A percentile compares a stretch with the other conserved stretches of the same genome.
These are phyloP conservation scores for Zonitis immaculata DNA, from an alignment of 2,888 invertebrate genomes.

Conservation along the genomic window DNA sequence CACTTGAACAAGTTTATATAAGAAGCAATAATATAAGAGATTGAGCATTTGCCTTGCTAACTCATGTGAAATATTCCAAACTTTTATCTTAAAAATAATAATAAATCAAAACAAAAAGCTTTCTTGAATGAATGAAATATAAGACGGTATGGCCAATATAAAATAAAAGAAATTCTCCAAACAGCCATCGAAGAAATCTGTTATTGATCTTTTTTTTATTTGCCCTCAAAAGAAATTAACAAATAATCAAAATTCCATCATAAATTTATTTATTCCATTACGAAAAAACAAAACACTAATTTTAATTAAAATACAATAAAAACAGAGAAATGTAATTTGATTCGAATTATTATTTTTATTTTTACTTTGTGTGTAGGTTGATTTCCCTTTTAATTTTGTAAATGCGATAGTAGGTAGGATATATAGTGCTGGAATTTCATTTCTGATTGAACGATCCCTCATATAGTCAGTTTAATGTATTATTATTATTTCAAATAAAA, in stretches of 20 bases:
- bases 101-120: no score
- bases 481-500: constrained; percentile 18
- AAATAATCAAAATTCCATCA: not conserved
- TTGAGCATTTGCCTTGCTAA: not conserved
- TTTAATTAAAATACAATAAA: not conserved
- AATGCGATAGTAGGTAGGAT: not conserved
- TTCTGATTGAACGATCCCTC: not conserved
- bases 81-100: no score
- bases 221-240: not conserved
- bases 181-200: constrained; percentile 25
- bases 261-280: not conserved
- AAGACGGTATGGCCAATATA: not conserved
- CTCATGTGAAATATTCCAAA: not conserved
- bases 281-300: not conserved
- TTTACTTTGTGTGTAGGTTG: not conserved
- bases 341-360: not conserved
- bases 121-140: not conserved
- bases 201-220: constrained; percentile 11
- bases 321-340: not conserved
- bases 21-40: not conserved
- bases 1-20: not conserved
- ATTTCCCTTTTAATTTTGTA: not conserved
- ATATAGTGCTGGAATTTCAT: not conserved
- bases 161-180: not conserved
- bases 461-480: not conserved